These are phyloP conservation scores for Discoglossus pictus DNA, from an alignment of 2,797 vertebrate genomes.

Conservation along the genomic window DNA sequence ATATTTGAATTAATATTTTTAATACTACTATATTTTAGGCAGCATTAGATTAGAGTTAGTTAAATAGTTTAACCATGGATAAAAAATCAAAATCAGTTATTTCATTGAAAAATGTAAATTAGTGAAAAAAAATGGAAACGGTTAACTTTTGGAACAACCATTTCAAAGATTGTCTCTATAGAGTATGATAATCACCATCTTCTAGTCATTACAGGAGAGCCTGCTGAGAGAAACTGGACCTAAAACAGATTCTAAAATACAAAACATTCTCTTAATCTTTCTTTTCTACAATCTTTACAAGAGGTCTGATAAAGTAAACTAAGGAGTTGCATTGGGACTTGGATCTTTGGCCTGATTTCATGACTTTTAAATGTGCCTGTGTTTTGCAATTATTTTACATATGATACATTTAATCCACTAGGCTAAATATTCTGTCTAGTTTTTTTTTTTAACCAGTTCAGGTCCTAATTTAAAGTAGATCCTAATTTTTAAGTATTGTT, in stretches of 20 bases:
- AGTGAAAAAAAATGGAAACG: conserved; percentile 9
- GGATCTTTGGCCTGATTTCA: neutral
- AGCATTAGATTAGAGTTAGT: no score
- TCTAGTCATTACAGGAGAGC: conserved; percentile 69
- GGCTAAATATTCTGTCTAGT: no score
- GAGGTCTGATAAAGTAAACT: neutral
- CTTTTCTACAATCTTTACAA: conserved; percentile 14
- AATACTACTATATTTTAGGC: no score
- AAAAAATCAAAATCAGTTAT: conserved; percentile 23
- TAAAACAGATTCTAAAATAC: conserved; percentile 49
- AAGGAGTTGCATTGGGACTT: neutral
- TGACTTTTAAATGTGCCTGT: neutral
- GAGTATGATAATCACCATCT: conserved; percentile 49
- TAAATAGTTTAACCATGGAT: neutral
- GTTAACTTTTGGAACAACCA: conserved; percentile 23
- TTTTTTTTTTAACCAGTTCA: no score
- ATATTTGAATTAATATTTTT: no score
- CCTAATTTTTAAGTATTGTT: no score
- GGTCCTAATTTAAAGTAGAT: no score
- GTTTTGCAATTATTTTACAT: neutral
- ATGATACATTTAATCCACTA: neutral
- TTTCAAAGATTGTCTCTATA: neutral
- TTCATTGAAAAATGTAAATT: conserved; percentile 22
- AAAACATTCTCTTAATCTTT: conserved; percentile 13
- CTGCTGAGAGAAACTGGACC: conserved; percentile 63